Evolutionary conservation across 1,140 invertebrate genomes (phyloP).

Genomic region (Battus philenor): DNA sequence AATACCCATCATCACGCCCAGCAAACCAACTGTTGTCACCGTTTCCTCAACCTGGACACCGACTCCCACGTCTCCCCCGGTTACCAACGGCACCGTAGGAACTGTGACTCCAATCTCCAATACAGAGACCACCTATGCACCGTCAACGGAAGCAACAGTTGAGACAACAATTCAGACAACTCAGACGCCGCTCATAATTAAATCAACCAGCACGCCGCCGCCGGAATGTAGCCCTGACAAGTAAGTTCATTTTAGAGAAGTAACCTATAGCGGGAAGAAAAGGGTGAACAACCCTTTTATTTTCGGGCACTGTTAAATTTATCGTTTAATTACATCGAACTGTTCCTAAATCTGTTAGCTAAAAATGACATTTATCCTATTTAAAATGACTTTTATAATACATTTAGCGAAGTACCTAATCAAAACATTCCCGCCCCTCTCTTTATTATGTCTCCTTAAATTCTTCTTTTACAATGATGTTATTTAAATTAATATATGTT

Average conservation of each 20-base stretch:
- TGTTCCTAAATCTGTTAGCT: no score
- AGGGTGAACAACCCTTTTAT: no score
- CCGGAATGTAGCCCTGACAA: constrained; percentile 54
- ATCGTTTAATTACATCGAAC: no score
- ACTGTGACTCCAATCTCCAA: not conserved
- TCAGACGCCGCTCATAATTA: constrained; percentile 35
- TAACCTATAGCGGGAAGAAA: no score
- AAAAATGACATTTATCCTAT: no score
- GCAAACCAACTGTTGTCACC: constrained; percentile 6
- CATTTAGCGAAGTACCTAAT: no score
- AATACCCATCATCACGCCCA: constrained; percentile 6
- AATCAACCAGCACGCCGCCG: constrained; percentile 45
- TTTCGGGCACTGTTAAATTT: no score
- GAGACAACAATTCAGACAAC: constrained; percentile 15
- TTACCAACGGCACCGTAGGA: constrained; percentile 19
- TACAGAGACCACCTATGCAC: not conserved
- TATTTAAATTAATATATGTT: no score
- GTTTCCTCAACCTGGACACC: constrained; percentile 8
- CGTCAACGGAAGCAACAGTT: constrained; percentile 18
- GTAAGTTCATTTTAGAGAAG: constrained; percentile 39
- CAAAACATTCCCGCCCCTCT: no score
- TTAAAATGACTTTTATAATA: no score
- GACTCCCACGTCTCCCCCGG: constrained; percentile 14
- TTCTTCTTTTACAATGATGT: no score
- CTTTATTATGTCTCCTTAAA: no score